Conservation (phyloP, 2,888 invertebrate species). For the Coenonympha glycerion region DNA sequence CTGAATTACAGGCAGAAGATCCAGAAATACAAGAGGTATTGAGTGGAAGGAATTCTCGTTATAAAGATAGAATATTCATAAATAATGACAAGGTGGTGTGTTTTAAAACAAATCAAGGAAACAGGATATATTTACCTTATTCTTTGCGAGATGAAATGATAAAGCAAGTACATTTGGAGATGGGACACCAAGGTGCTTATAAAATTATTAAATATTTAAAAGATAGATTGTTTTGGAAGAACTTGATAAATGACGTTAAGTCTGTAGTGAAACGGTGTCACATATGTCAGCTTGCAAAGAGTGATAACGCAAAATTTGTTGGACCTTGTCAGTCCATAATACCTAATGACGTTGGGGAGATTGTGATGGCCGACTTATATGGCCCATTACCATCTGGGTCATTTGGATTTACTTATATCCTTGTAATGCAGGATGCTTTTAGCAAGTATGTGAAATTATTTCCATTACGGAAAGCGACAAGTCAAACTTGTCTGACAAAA, state of each 20-base stretch:
- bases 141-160: conserved; percentile 10
- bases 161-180: conserved; percentile 26
- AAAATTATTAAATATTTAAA: conserved; percentile 27
- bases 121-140: conserved; percentile 18
- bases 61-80: background rate
- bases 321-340: conserved; percentile 22
- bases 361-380: conserved; percentile 25
- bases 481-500: no score
- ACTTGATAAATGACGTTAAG: conserved; percentile 19
- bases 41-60: no score
- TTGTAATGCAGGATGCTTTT: conserved; percentile 11
- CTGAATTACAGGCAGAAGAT: conserved; percentile 12
- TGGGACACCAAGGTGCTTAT: conserved; percentile 30
- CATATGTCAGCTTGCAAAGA: conserved; percentile 27
- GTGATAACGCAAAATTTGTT: conserved; percentile 17
- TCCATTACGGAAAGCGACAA: conserved; percentile 1
- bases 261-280: conserved; percentile 21
- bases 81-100: background rate
- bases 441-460: conserved; percentile 11
- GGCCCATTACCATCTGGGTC: conserved; percentile 21
- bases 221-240: conserved; percentile 28
- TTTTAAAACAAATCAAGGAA: background rate
- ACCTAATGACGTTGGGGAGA: conserved; percentile 20
- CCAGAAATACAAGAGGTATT: conserved; percentile 15
- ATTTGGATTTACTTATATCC: conserved; percentile 19